These are phyloP conservation scores for Cheirogaleus major DNA, from an alignment of 2,797 vertebrate species.

Conservation along the genomic window DNA sequence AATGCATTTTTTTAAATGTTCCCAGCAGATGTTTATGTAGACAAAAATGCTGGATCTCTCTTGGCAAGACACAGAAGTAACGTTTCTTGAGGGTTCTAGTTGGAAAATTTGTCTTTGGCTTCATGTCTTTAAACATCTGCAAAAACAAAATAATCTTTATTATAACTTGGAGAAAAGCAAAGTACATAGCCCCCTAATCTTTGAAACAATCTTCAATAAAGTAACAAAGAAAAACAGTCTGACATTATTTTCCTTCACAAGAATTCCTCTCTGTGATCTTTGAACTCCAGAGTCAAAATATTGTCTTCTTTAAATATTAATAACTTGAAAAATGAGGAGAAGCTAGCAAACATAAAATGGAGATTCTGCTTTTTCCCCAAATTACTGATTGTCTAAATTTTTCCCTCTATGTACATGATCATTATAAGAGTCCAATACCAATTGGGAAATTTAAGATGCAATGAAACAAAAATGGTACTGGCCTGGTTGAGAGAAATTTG, in stretches of 20 bases:
- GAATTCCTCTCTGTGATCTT: constrained; percentile 82
- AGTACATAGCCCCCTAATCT: constrained; percentile 71
- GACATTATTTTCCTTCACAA: constrained; percentile 78
- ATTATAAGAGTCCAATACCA: constrained; percentile 60
- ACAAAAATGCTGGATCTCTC: constrained; percentile 81
- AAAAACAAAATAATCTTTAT: constrained; percentile 85
- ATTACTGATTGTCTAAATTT: background rate
- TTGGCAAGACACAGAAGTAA: constrained; percentile 84
- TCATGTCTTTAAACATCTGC: constrained; percentile 87
- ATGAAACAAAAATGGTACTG: background rate
- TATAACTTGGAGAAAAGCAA: constrained; percentile 81
- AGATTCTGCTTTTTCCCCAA: background rate
- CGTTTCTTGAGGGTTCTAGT: constrained; percentile 87
- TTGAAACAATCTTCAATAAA: constrained; percentile 81
- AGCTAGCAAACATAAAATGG: background rate
- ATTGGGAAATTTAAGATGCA: constrained; percentile 51
- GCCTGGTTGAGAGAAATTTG: constrained; percentile 36
- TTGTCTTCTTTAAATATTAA: constrained; percentile 56
- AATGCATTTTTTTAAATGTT: constrained; percentile 79
- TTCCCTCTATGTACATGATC: constrained; percentile 39
- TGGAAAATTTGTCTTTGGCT: constrained; percentile 85
- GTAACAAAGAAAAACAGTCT: constrained; percentile 79
- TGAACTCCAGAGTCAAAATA: constrained; percentile 72
- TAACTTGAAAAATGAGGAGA: background rate
- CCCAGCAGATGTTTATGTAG: constrained; percentile 84